phyloP scores from a whole-genome alignment of 2,888 invertebrate species.

The Caenorhabditis becei region DNA sequence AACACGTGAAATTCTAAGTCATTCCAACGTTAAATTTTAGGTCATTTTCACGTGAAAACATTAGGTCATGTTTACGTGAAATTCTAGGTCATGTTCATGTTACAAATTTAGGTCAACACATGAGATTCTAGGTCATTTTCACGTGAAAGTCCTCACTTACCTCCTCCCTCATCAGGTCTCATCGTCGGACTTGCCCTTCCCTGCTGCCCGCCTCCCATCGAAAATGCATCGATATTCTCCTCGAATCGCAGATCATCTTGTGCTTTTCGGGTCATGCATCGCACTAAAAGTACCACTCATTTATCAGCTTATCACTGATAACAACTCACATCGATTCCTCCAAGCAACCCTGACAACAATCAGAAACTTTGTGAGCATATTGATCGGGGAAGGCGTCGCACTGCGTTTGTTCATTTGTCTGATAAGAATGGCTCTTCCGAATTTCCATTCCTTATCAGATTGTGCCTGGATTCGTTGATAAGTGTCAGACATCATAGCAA shows the following conservation, averaged over 20 bases:
- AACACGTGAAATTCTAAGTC: too few relatives aligned
- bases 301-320: too few relatives aligned
- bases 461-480: slow-evolving; percentile 95
- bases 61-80: too few relatives aligned
- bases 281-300: slow-evolving; percentile 80
- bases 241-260: slow-evolving; percentile 81
- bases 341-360: slow-evolving; percentile 81
- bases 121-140: too few relatives aligned
- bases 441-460: slow-evolving; percentile 99
- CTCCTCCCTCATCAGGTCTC: slow-evolving; percentile 66
- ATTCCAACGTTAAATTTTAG: too few relatives aligned
- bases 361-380: slow-evolving; percentile 89
- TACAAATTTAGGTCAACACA: too few relatives aligned
- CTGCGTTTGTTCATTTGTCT: slow-evolving; percentile 98
- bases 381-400: slow-evolving; percentile 97
- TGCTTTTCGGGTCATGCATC: slow-evolving; percentile 80
- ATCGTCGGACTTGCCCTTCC: slow-evolving; percentile 74
- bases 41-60: too few relatives aligned
- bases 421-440: slow-evolving; percentile 97
- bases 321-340: slow-evolving; percentile 78
- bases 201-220: slow-evolving; percentile 80
- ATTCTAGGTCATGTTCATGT: too few relatives aligned
- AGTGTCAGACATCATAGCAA: slow-evolving; percentile 99
- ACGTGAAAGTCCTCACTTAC: too few relatives aligned
- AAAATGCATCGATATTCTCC: slow-evolving; percentile 82